These are phyloP conservation scores for Hemicrepidius hirtus DNA, from an alignment of 2,888 invertebrate species.

Conservation along the genomic window DNA sequence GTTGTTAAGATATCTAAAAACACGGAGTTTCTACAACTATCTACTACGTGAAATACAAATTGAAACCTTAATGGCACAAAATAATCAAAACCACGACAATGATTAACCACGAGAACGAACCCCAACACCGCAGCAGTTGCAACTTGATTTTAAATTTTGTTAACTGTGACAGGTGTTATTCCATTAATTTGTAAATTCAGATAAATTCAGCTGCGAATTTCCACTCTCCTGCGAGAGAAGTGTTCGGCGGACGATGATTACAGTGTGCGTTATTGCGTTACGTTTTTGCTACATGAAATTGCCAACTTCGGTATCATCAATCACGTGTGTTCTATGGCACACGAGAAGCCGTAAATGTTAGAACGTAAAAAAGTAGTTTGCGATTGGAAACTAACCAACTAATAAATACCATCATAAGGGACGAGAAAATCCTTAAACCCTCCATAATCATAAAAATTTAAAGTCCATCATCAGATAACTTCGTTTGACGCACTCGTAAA, in stretches of 20 bases:
- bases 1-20: too few relatives aligned
- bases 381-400: constrained; percentile 33
- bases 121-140: neutral
- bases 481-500: constrained; percentile 7
- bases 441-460: constrained; percentile 25
- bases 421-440: constrained; percentile 1
- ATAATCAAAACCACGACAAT: too few relatives aligned
- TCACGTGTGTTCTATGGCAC: constrained; percentile 32
- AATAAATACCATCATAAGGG: constrained; percentile 17
- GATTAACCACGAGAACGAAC: neutral
- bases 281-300: constrained; percentile 41
- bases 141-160: neutral
- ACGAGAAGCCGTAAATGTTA: constrained; percentile 32
- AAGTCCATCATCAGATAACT: constrained; percentile 24
- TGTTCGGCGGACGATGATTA: constrained; percentile 23
- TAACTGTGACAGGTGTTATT: neutral
- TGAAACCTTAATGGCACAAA: too few relatives aligned
- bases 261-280: constrained; percentile 39
- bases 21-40: too few relatives aligned
- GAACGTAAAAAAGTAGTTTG: constrained; percentile 38
- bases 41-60: too few relatives aligned
- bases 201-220: constrained; percentile 15
- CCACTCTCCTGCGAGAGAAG: neutral
- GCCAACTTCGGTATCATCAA: constrained; percentile 38
- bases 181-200: neutral